These are phyloP conservation scores for Anadara kagoshimensis DNA, from an alignment of 1,140 invertebrate genomes.

Conservation along the genomic window DNA sequence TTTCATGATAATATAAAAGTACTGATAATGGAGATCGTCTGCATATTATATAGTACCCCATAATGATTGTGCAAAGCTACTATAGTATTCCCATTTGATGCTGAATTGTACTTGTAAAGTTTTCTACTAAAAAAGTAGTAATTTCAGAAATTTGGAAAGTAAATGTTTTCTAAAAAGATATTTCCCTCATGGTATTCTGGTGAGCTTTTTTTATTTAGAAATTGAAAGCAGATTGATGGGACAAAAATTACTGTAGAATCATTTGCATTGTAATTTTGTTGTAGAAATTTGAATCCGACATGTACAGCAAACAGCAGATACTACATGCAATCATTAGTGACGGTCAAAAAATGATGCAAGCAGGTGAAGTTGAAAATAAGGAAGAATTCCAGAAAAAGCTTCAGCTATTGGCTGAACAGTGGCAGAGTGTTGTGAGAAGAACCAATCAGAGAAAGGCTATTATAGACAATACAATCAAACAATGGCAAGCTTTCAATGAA, in stretches of 20 bases:
- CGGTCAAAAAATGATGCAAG: constrained; percentile 66
- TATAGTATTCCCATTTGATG: no score
- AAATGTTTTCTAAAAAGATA: no score
- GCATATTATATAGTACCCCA: no score
- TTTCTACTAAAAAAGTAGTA: no score
- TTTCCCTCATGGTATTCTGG: no score
- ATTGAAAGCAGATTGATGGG: no score
- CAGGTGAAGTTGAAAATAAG: constrained; percentile 61
- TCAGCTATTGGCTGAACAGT: constrained; percentile 85
- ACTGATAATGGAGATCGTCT: no score
- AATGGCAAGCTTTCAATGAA: constrained; percentile 88
- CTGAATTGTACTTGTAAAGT: no score
- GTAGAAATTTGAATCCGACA: constrained; percentile 68
- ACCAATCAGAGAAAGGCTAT: constrained; percentile 86
- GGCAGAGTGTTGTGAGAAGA: constrained; percentile 87
- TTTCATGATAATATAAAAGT: no score
- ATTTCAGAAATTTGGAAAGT: no score
- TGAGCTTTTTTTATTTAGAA: no score
- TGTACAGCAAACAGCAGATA: constrained; percentile 67
- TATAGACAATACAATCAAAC: constrained; percentile 81
- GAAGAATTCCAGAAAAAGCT: constrained; percentile 78
- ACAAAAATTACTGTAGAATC: background rate
- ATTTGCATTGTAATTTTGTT: constrained; percentile 8
- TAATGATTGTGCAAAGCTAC: no score
- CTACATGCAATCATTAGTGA: constrained; percentile 69